Percentiles rank a stretch among this genome's conserved stretches.
Evolutionary conservation across 1,140 invertebrate species (phyloP).

Genomic region (Chironomus tepperi): DNA sequence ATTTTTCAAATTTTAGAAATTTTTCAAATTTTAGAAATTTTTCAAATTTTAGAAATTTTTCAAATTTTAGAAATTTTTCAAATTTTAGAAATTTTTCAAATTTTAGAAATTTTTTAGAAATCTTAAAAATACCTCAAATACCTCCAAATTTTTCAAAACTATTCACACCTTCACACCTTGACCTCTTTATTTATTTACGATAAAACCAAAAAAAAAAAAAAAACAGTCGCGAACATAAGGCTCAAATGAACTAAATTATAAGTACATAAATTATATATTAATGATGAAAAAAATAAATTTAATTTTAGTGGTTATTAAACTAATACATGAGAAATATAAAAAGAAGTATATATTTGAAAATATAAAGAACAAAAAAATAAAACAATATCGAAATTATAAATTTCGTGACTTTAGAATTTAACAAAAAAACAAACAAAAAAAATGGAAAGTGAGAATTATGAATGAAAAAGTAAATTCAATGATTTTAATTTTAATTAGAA

Average conservation of each 20-base stretch:
- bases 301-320: neutral
- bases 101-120: no score
- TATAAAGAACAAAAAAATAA: neutral
- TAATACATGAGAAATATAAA: neutral
- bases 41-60: no score
- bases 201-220: no score
- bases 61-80: no score
- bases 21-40: no score
- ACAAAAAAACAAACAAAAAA: neutral
- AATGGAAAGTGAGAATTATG: neutral
- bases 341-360: neutral
- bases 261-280: neutral
- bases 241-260: neutral
- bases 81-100: no score
- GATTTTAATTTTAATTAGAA: neutral
- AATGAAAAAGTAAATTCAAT: neutral
- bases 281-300: neutral
- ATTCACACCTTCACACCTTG: no score
- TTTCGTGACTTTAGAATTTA: slow-evolving; percentile 13
- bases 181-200: neutral
- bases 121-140: no score
- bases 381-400: neutral
- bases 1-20: no score
- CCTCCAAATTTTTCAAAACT: no score
- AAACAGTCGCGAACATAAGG: slow-evolving; percentile 11